Evolutionary conservation across 2,888 invertebrate species (phyloP).

Genomic region (Dynastes tityus): DNA sequence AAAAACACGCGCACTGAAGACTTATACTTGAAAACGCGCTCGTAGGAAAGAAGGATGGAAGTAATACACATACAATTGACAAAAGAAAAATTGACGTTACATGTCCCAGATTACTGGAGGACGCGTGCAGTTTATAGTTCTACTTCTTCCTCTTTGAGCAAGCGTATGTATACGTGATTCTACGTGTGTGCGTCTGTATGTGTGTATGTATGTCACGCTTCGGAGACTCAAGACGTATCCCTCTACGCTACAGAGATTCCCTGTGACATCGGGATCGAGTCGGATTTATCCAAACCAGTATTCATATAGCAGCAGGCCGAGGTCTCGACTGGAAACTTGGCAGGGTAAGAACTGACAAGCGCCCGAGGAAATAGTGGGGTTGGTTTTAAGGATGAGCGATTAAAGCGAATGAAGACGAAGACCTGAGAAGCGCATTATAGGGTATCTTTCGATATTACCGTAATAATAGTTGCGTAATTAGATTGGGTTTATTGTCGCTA

Average conservation of each 20-base stretch:
- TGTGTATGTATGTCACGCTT: slow-evolving; percentile 23
- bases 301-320: neutral
- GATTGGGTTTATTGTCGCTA: slow-evolving; percentile 37
- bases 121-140: slow-evolving; percentile 35
- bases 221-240: slow-evolving; percentile 22
- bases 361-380: slow-evolving; percentile 1
- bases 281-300: slow-evolving; percentile 31
- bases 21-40: neutral
- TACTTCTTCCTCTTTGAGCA: slow-evolving; percentile 1
- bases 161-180: too few relatives aligned
- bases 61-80: slow-evolving; percentile 31
- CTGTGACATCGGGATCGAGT: slow-evolving; percentile 31
- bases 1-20: neutral
- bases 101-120: slow-evolving; percentile 27
- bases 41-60: neutral
- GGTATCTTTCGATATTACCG: neutral
- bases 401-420: slow-evolving; percentile 3
- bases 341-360: slow-evolving; percentile 1
- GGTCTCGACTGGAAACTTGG: slow-evolving; percentile 1
- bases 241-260: slow-evolving; percentile 27
- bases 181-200: neutral
- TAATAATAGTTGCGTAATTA: slow-evolving; percentile 19
- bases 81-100: slow-evolving; percentile 33
- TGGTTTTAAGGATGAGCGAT: slow-evolving; percentile 25
- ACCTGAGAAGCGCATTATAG: neutral